phyloP scores from a whole-genome alignment of 2,113 vertebrate genomes.

The Calidris pygmaea region DNA sequence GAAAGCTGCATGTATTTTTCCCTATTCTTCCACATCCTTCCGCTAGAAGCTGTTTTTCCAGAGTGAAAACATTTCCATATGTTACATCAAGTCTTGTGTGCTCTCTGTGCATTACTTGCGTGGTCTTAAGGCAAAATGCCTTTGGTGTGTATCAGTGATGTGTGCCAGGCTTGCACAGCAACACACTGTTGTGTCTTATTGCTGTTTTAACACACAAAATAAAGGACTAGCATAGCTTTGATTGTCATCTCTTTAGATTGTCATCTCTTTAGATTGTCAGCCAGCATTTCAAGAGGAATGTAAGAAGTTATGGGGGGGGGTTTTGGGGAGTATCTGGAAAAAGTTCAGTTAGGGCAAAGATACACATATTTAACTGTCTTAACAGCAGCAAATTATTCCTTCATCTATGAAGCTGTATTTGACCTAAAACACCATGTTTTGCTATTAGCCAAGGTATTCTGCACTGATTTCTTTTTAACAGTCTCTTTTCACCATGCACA shows the following conservation, averaged over 20 bases:
- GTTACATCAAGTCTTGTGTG: background rate
- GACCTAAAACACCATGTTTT: background rate
- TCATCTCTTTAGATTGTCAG: slow-evolving; percentile 26
- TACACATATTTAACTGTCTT: background rate
- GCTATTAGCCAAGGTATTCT: slow-evolving; percentile 18
- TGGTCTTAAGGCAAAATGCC: background rate
- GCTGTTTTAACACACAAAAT: background rate
- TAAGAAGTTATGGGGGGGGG: background rate
- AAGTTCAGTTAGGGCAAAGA: background rate
- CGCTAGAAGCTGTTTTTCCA: background rate
- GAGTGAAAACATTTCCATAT: background rate
- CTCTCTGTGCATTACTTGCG: background rate
- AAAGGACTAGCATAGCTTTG: background rate
- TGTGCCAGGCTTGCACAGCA: background rate
- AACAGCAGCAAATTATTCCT: slow-evolving; percentile 35
- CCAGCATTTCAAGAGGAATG: slow-evolving; percentile 39
- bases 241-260: slow-evolving; percentile 22
- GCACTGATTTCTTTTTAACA: background rate
- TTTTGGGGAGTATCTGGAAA: background rate
- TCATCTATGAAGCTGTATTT: slow-evolving; percentile 16
- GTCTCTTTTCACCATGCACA: slow-evolving; percentile 18
- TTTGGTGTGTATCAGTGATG: background rate
- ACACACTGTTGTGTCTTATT: background rate
- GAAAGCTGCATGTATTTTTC: background rate
- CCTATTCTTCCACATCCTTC: slow-evolving; percentile 20